Evolutionary conservation across 2,888 invertebrate genomes (phyloP).

Genomic region (Operophtera brumata): DNA sequence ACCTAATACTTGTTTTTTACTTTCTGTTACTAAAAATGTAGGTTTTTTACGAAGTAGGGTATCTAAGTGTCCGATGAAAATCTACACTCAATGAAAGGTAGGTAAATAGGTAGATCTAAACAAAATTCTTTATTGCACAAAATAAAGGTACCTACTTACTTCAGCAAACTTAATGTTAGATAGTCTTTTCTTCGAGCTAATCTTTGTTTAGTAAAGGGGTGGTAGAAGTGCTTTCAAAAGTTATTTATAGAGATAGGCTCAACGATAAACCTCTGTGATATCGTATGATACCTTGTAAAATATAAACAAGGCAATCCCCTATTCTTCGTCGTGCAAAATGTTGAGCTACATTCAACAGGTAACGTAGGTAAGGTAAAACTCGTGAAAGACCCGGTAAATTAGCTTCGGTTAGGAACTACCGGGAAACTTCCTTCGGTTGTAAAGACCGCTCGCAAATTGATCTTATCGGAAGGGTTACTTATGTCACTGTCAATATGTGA

Average conservation of each 20-base stretch:
- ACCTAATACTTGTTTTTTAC: too few relatives aligned
- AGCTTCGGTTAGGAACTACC: constrained; percentile 50
- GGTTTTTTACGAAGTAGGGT: too few relatives aligned
- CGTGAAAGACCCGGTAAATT: constrained; percentile 44
- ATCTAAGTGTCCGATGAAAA: too few relatives aligned
- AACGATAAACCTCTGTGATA: too few relatives aligned
- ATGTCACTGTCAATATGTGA: constrained; percentile 10
- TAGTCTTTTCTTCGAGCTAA: too few relatives aligned
- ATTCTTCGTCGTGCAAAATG: constrained; percentile 12
- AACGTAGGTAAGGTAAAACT: constrained; percentile 38
- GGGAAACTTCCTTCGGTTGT: constrained; percentile 43
- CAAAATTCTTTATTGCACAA: not conserved
- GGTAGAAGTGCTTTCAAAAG: too few relatives aligned
- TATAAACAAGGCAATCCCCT: not conserved
- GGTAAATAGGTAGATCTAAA: not conserved
- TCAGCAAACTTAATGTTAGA: too few relatives aligned
- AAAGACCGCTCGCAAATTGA: constrained; percentile 57
- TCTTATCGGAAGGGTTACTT: constrained; percentile 51
- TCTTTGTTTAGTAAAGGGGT: too few relatives aligned
- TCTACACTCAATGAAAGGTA: too few relatives aligned
- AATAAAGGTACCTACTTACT: not conserved
- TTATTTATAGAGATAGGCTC: too few relatives aligned
- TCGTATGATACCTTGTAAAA: not conserved
- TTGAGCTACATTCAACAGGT: constrained; percentile 40
- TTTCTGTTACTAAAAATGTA: too few relatives aligned